Base-by-base conservation (phyloP, 2,113 vertebrate species). In the Lagopus muta region DNA sequence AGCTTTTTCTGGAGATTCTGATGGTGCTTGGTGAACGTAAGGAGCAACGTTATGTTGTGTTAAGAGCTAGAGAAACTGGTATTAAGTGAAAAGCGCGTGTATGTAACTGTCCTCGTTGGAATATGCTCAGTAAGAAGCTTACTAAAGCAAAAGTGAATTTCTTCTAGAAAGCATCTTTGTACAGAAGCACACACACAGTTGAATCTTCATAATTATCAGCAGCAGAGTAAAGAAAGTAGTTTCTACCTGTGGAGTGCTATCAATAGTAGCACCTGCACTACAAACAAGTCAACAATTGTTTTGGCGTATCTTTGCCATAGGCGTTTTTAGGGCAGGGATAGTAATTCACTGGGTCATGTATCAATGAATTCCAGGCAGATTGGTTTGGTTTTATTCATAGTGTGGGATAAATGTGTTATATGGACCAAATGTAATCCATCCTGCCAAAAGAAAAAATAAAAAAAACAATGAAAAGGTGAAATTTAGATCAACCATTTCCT, bases 291-390 rank as follows among this genome's bases (percentile, higher is more conserved):
- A 57, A 11, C 48, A 76, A 22, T 72, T 1, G 20, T 70, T 88
- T 77, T 74, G 77, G 55, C 11, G 0, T 69, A 7, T 82, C 80
- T 93, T 88, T 77, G 47, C 58, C 62, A 12, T 8, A 47, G 70
- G 45, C 20, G 8, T 18, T 83, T 81, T 38, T 47, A 57, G 79
- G 43, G 69, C 82, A 58, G 43, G 30, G 24, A 74, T 90, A 65
- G 57, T 25, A 85, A 40, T 77, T 71, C 72, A 40, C 52, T 82
- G 45, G 47, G 47, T 74, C 36, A 28, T 10, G 1, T 62, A 87
- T 86, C 89, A 80, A 93, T 96, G 84, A 67, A 77, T 91, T 90
- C 50, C 50, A 90, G 62, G 14, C 47, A 81, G 71, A 17, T 17
- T 8, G 0, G 32, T 96, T 40, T 96, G 5, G 25, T 52, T 89